phyloP scores from a whole-genome alignment of 2,888 invertebrate genomes.

The Drosophila mulleri region DNA sequence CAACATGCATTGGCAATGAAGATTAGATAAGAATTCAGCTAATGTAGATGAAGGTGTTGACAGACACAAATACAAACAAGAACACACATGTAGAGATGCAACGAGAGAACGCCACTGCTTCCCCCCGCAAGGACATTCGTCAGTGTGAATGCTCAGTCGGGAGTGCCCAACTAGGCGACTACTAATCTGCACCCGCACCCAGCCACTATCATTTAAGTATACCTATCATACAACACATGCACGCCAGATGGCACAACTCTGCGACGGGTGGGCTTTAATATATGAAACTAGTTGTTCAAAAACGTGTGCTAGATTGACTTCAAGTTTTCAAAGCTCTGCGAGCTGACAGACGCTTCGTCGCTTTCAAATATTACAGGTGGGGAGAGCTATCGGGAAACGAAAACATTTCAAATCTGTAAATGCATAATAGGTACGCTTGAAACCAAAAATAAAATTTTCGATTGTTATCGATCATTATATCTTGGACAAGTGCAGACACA shows the following conservation, averaged over 20 bases:
- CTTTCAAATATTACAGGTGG: no score
- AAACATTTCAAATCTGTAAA: no score
- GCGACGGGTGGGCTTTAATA: not conserved
- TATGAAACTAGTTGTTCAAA: no score
- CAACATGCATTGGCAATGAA: constrained; percentile 16
- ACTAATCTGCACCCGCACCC: not conserved
- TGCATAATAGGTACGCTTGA: no score
- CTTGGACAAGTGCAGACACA: not conserved
- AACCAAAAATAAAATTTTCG: no score
- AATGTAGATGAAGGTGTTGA: not conserved
- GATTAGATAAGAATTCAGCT: constrained; percentile 22
- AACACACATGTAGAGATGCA: not conserved
- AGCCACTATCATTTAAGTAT: not conserved
- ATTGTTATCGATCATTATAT: no score
- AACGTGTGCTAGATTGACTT: no score
- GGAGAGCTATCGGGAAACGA: no score
- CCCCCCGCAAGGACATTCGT: not conserved
- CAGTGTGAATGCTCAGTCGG: no score
- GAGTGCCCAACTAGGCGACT: not conserved
- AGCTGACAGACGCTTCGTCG: no score
- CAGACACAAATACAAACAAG: not conserved
- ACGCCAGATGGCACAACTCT: not conserved
- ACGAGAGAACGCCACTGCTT: not conserved
- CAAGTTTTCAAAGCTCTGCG: no score
- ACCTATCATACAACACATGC: not conserved